Percentiles rank a stretch among this genome's conserved stretches.
Conservation (phyloP, 2,888 invertebrate species). For the Microdon myrmicae region DNA sequence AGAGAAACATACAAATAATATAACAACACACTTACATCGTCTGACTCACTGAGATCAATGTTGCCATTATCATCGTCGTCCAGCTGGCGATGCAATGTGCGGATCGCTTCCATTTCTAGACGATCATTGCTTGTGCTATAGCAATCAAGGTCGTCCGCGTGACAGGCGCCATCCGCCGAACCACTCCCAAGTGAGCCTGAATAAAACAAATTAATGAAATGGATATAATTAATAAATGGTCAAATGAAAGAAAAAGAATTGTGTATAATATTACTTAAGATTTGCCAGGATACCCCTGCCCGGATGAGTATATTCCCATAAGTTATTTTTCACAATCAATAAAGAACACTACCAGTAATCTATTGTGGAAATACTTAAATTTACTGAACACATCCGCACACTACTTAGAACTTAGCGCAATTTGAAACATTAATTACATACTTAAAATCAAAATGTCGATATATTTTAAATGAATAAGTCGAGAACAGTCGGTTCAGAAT, state of each 20-base stretch:
- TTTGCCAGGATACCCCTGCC: too few relatives aligned
- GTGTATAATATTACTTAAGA: too few relatives aligned
- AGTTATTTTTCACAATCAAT: too few relatives aligned
- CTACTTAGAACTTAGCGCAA: too few relatives aligned
- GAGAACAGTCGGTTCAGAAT: too few relatives aligned
- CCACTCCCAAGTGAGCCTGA: conserved; percentile 61
- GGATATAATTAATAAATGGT: background rate
- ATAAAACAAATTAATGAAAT: background rate
- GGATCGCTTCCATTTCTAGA: conserved; percentile 91
- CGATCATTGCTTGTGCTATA: conserved; percentile 80
- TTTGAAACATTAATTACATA: too few relatives aligned
- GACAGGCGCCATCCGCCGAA: conserved; percentile 63
- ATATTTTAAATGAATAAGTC: too few relatives aligned
- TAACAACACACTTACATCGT: conserved; percentile 79
- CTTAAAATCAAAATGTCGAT: too few relatives aligned
- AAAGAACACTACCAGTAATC: too few relatives aligned
- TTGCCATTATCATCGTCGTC: conserved; percentile 99
- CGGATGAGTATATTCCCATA: too few relatives aligned
- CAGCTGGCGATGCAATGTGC: conserved; percentile 89
- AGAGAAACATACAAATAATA: conserved; percentile 57
- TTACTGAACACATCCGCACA: too few relatives aligned
- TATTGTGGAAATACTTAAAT: too few relatives aligned
- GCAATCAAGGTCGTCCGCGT: conserved; percentile 78
- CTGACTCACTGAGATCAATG: conserved; percentile 96
- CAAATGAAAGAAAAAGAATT: conserved; percentile 6